These are phyloP conservation scores for Ecdyonurus torrentis DNA, from an alignment of 2,888 invertebrate species.

Conservation along the genomic window DNA sequence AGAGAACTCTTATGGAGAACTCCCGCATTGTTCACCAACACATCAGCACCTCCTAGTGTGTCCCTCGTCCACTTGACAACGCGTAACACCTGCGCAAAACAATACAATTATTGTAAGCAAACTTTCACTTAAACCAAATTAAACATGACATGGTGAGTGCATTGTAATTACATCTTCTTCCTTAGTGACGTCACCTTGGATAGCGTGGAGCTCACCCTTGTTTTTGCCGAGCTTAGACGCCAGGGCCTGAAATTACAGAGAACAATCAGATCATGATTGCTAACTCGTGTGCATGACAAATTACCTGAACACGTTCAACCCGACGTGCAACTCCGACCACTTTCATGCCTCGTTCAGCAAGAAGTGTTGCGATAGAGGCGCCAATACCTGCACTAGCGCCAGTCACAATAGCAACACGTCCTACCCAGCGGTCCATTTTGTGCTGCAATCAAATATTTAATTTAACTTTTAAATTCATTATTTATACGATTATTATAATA, in stretches of 20 bases:
- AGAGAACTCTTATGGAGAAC: neutral
- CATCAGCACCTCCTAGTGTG: neutral
- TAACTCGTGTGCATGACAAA: too few species aligned
- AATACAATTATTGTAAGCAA: too few species aligned
- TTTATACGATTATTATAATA: too few species aligned
- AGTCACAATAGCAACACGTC: slow-evolving; percentile 1
- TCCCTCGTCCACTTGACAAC: slow-evolving; percentile 1
- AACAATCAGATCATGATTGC: too few species aligned
- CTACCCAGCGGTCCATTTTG: slow-evolving; percentile 5
- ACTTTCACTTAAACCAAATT: too few species aligned
- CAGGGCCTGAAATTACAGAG: too few species aligned
- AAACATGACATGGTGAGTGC: too few species aligned
- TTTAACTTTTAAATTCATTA: too few species aligned
- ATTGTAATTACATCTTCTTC: neutral
- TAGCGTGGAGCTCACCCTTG: neutral
- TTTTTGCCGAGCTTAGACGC: too few species aligned
- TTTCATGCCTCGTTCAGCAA: neutral
- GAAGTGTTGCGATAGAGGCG: neutral
- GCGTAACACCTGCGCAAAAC: too few species aligned
- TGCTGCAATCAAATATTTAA: too few species aligned
- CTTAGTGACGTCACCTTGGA: neutral
- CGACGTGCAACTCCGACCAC: slow-evolving; percentile 4
- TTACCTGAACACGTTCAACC: slow-evolving; percentile 3
- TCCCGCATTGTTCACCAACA: neutral
- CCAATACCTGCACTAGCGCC: slow-evolving; percentile 5